Evolutionary conservation across 2,113 vertebrate species (phyloP), one percentile per base, ranked within the genome.

Genomic region (Ictidomys tridecemlineatus): DNA sequence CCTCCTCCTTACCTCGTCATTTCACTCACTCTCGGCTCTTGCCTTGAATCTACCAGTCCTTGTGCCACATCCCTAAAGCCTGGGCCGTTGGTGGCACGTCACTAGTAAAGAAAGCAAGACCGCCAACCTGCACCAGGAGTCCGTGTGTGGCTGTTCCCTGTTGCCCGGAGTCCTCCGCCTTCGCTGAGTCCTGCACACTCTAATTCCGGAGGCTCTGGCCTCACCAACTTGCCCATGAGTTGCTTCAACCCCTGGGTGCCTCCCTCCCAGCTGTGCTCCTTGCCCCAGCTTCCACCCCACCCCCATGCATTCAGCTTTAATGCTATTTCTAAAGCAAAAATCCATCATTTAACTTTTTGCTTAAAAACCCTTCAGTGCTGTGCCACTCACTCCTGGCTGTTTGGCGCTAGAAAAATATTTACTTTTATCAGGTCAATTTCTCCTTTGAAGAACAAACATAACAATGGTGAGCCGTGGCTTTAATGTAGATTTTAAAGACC

Each of bases 321-420:
- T 12, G 9, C 1, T n/a, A 80, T 69, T 79, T 82, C 91, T 77
- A 67, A 94, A 72, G 51, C 61, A 65, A 89, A 80, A 48, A 48
- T 77, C 34, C 34, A 74, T 56, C n/a, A 2, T 37, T 34, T 37
- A 53, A 73, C 26, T 72, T 72, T 85, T 77, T 85, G 61, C 53
- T 94, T 82, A 86, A 89, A 39, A 95, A 42, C 30, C 1, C 22
- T 37, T 83, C 2, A 32, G 56, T 48, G 8, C 48, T 80, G 16
- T 80, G 32, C 12, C 63, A 82, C 11, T 42, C 34, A 45, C 12
- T 20, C 37, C 18, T 24, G 32, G 32, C 24, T 76, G 2, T 85
- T 85, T 51, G 28, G 73, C 45, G 45, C 17, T 24, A 85, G 37
- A 53, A 93, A 94, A 93, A 82, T 91, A 63, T 37, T 91, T 78